Evolutionary conservation across 2,113 vertebrate genomes (phyloP), one percentile per base, ranked within the genome.

Genomic region (Alethe castanea): DNA sequence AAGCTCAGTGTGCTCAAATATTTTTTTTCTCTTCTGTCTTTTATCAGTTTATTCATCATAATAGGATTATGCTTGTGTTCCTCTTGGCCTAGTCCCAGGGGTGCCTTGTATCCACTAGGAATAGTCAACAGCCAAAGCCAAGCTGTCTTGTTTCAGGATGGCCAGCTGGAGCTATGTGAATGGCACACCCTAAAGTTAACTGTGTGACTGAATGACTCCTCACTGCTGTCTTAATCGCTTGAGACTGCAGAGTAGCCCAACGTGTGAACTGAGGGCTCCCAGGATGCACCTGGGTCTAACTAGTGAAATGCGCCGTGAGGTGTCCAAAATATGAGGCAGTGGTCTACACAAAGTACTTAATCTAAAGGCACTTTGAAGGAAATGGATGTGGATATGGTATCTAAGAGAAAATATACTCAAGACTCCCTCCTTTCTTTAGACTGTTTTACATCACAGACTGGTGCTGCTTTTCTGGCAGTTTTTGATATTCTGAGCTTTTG

Each of bases 161-260:
- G 72, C 26, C 47, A 74, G 22, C 24, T 31, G 69, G 60, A 61
- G 38, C 92, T 0, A 1, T 25, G 35, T 0, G 2, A 82, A 33
- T 52, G 3, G 2, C 40, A 70, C 40, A 4, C 56, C 33, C 38
- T 54, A 5, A 36, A 40, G 62, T 74, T 56, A 88, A 35, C 86
- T 23, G 9, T 71, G 65, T 71, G 52, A 47, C 67, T 67, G 9
- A 72, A 71, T 72, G 26, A 22, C 23, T 80, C 35, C 47, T 59
- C 0, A 0, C 11, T 47, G 59, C 33, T 40, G 23, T n/a, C 67
- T 81, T 62, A 9, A 64, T 52, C 0, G 0, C 24, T 42, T 22
- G 52, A 11, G 4, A 50, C 56, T 31, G 47, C 48, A 65, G 71
- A 5, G 0, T 2, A 47, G 52, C n/a, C 50, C 19, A 40, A 44